Percentiles rank a stretch among this genome's conserved stretches.
phyloP scores from a whole-genome alignment of 2,113 vertebrate species.

The Halcyon malimbica region DNA sequence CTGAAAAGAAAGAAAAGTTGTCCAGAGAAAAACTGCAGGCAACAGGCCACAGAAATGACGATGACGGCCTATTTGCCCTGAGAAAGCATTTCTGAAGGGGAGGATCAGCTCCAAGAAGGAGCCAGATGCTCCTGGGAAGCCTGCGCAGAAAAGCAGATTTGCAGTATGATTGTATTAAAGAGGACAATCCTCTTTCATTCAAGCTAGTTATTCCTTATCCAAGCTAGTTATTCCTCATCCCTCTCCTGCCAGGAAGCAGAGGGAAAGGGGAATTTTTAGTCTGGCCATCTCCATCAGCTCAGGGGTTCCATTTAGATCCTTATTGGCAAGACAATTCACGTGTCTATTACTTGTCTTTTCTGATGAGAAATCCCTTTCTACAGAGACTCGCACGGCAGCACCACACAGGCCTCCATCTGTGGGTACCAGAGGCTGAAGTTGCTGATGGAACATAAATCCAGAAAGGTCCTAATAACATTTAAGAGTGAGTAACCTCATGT shows the following conservation, averaged over 20 bases:
- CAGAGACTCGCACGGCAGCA: background rate
- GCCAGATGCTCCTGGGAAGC: background rate
- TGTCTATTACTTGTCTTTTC: background rate
- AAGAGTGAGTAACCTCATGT: background rate
- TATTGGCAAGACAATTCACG: background rate
- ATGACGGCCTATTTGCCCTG: background rate
- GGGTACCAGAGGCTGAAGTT: background rate
- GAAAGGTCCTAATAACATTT: background rate
- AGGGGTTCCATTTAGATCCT: background rate
- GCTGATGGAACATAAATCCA: background rate
- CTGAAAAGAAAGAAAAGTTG: background rate
- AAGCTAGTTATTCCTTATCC: background rate
- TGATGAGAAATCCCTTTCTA: background rate
- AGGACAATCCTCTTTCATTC: conserved; percentile 2
- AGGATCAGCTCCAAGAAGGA: background rate
- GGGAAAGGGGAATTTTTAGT: background rate
- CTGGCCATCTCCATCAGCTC: background rate
- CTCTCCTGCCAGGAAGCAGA: background rate
- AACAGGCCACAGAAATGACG: background rate
- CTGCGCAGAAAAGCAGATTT: background rate
- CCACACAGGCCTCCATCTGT: background rate
- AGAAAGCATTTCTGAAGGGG: background rate
- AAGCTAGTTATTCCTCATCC: background rate
- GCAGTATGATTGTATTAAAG: background rate
- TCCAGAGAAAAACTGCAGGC: background rate